Evolutionary conservation across 2,113 vertebrate genomes (phyloP).

Genomic region (Eclectus roratus): DNA sequence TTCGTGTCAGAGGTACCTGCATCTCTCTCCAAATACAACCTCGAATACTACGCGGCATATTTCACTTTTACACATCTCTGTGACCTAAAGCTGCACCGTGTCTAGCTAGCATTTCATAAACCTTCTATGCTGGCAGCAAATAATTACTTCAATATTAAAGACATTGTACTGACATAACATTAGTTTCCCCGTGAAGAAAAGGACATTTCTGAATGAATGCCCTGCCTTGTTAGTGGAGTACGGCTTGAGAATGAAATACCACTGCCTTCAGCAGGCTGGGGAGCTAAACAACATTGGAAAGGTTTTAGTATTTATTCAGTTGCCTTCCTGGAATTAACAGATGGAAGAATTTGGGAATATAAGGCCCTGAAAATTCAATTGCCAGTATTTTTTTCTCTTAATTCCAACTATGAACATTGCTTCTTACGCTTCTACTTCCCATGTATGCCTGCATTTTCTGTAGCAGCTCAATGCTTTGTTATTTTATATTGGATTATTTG

Average conservation of each 20-base stretch:
- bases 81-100: accelerated
- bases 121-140: accelerated
- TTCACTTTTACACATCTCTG: accelerated
- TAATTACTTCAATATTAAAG: neutral
- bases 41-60: accelerated
- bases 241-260: neutral
- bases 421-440: neutral
- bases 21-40: accelerated
- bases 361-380: neutral
- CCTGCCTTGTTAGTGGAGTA: accelerated
- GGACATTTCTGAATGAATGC: neutral
- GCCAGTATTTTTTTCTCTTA: neutral
- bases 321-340: neutral
- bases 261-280: accelerated
- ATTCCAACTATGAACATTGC: neutral
- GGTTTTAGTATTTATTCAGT: neutral
- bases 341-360: accelerated
- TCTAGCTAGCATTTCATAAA: accelerated
- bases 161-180: accelerated
- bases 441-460: neutral
- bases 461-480: neutral
- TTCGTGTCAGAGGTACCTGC: neutral
- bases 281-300: neutral
- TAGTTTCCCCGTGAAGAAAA: neutral
- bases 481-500: neutral